Base-by-base conservation (phyloP, 2,888 invertebrate genomes). In the Colostygia pectinataria region DNA sequence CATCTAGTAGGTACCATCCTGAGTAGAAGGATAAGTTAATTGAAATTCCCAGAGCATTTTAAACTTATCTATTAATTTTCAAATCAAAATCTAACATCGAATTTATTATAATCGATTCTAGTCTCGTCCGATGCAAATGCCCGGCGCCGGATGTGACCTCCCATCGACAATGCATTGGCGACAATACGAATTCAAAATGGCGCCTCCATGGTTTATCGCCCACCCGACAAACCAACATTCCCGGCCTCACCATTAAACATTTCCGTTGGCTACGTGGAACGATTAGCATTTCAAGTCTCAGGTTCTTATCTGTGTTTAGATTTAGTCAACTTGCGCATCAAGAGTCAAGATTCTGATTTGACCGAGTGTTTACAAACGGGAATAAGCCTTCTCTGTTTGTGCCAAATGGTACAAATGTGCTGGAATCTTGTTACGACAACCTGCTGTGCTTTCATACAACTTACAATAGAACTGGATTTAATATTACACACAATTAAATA, bases 141-240 rank as follows among this genome's bases (percentile, higher is more conserved):
- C 76, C 80, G 89, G 89, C 90, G 90, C 90, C 89, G 89, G 89
- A 88, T 80, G 74, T 66, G 77, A 88, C 89, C 89, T 83, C 87
- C 86, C 89, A 84, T 74, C 64, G 74, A 77, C 82, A 80, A 73
- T 76, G 78, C 79, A 77, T 77, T 73, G 77, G 71, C 74, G 80
- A 80, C 82, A 80, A 80, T 79, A 74, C 72, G 61, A 72, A 82
- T 83, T 72, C 86, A 84, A 87, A 78, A 89, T 87, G 90, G 90
- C 89, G 90, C 87, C 85, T 79, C 68, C 56, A 61, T 70, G 70
- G 67, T 80, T 81, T 84, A 84, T 83, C 74, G 71, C 76, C 64
- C 69, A 66, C 69, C 68, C 37, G 68, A 65, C 72, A 68, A 66
- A 68, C 68, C 37, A 68, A 65, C 72, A 68, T 70, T 67, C 65